Conservation (phyloP, 2,888 invertebrate genomes). For the Clitarchus hookeri region DNA sequence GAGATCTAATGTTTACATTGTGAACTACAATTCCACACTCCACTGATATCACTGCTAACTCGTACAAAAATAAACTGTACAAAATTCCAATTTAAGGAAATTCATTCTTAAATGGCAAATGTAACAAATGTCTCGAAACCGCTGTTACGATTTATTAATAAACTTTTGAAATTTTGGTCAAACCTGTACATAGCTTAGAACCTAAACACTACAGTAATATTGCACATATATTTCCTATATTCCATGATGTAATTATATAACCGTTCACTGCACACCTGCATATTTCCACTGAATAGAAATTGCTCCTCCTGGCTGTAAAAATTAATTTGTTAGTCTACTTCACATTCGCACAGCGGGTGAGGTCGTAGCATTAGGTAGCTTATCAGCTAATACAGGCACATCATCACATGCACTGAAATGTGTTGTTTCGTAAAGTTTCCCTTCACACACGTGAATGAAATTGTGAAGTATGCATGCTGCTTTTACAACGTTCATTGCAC, state of each 20-base stretch:
- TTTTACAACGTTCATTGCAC: slow-evolving; percentile 20
- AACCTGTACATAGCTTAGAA: no score
- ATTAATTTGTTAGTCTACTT: background rate
- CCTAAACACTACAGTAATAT: no score
- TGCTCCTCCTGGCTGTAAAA: slow-evolving; percentile 16
- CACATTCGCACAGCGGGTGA: background rate
- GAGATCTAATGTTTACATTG: no score
- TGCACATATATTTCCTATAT: no score
- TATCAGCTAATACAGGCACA: background rate
- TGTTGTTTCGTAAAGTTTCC: background rate
- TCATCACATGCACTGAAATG: background rate
- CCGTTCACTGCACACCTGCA: background rate
- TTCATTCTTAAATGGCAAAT: no score
- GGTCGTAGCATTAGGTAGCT: background rate
- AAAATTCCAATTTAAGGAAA: no score
- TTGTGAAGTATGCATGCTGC: slow-evolving; percentile 7
- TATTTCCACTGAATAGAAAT: background rate
- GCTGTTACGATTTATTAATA: no score
- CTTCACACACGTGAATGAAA: slow-evolving; percentile 4
- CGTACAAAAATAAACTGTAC: no score
- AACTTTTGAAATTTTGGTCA: no score
- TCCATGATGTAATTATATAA: background rate
- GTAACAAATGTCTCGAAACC: no score
- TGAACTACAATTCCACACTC: no score
- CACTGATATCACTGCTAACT: no score